These are phyloP conservation scores for Neoarius graeffei DNA, from an alignment of 2,113 vertebrate genomes.

Conservation along the genomic window DNA sequence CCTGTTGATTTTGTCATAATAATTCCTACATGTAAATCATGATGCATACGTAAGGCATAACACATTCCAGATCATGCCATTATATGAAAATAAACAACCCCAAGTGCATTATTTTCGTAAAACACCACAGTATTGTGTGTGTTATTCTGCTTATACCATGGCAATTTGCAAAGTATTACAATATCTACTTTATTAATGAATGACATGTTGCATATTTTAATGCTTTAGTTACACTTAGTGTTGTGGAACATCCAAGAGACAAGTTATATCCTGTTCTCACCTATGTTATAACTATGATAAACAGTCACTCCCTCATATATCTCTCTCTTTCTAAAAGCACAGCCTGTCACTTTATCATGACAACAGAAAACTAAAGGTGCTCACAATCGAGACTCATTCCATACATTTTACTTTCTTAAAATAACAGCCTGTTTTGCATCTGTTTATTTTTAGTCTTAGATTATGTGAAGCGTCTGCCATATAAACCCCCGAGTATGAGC, in stretches of 20 bases:
- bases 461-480: neutral
- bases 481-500: too few species aligned
- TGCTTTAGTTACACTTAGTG: neutral
- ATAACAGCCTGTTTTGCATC: neutral
- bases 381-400: neutral
- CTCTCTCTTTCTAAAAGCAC: neutral
- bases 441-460: neutral
- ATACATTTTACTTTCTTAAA: neutral
- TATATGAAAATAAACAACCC: neutral
- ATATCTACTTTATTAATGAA: neutral
- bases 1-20: neutral
- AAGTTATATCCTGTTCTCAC: neutral
- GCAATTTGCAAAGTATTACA: neutral
- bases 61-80: neutral
- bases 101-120: neutral
- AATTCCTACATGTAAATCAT: neutral
- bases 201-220: neutral
- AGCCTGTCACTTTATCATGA: neutral
- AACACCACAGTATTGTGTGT: neutral
- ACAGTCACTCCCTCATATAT: neutral
- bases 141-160: neutral
- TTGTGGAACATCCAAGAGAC: neutral
- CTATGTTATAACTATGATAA: neutral
- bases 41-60: neutral
- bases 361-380: neutral